These are phyloP conservation scores for Gambusia yucatana DNA, from an alignment of 2,797 vertebrate genomes.

Conservation along the genomic window DNA sequence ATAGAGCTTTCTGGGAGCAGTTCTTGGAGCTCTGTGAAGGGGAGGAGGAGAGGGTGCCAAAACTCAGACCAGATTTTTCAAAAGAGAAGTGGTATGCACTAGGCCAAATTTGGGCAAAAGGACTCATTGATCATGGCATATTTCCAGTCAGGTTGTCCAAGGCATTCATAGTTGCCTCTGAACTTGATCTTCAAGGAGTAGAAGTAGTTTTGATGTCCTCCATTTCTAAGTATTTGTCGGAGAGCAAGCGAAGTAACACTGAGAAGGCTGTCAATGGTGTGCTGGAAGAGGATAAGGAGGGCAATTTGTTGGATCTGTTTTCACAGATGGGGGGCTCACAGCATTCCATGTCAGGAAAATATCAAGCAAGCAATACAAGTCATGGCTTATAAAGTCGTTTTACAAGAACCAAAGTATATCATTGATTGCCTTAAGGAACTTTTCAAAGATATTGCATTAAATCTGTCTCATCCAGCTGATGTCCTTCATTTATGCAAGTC, in stretches of 20 bases:
- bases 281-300: neutral
- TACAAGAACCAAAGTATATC: neutral
- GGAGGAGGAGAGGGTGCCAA: too few relatives aligned
- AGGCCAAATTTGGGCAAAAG: too few relatives aligned
- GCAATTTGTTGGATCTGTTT: neutral
- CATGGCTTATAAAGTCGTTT: conserved; percentile 4
- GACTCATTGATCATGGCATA: too few relatives aligned
- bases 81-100: too few relatives aligned
- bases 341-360: neutral
- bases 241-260: neutral
- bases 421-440: neutral
- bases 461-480: neutral
- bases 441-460: neutral
- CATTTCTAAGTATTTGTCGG: neutral
- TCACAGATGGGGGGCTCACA: neutral
- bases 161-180: neutral
- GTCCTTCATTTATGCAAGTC: neutral
- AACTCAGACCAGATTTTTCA: too few relatives aligned
- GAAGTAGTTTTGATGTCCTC: neutral
- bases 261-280: neutral
- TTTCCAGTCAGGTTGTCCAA: too few relatives aligned
- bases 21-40: too few relatives aligned
- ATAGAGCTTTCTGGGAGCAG: too few relatives aligned
- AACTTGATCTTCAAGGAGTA: neutral
- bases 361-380: neutral